Evolutionary conservation across 92 coral and sea anemone species (phyloP), one percentile per base, ranked within the genome.

Genomic region (Meandrina meandrites): DNA sequence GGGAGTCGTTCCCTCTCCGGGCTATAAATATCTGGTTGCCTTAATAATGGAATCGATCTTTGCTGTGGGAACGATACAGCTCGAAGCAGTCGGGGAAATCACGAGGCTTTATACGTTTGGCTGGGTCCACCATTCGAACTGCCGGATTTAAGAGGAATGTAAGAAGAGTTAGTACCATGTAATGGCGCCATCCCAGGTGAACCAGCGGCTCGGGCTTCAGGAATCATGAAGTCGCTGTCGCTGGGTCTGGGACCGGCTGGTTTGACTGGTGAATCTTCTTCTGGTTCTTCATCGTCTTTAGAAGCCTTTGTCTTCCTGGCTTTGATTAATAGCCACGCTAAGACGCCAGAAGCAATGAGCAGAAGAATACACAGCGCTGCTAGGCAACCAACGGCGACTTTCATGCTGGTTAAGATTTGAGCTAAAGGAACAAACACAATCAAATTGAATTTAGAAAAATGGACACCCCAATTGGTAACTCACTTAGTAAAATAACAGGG

Each of bases 191-290:
- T 75, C 19, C 19, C 80, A 0, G 89, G 77, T 24, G 73, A 69
- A 18, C 79, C 74, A 56, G 79, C 27, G 60, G 53, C 21, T 10
- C 75, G 72, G 32, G 57, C 89, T 86, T 70, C 79, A 37, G 89
- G 79, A 2, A 86, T 57, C 68, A 47, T 79, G 30, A 79, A 68
- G 24, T 86, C 89, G 73, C 57, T 56, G 30, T 79, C 89, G 57
- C 79, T 50, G 31, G 89, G 89, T 37, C 89, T 48, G 3, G 85
- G 80, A 28, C 89, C 89, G 57, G 72, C 2, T 24, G 83, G 86
- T 47, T 75, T 80, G 47, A 68, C 75, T 28, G 83, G 86, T 2
- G 78, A 79, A 12, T 78, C 69, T 16, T 79, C 85, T 8, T 86
- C 85, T 5, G 69, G 68, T 51, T 79, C 79, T 18, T 79, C 79